Evolutionary conservation across 1,140 invertebrate species (phyloP), one percentile per base, ranked within the genome.

Genomic region (Pogonomyrmex barbatus): DNA sequence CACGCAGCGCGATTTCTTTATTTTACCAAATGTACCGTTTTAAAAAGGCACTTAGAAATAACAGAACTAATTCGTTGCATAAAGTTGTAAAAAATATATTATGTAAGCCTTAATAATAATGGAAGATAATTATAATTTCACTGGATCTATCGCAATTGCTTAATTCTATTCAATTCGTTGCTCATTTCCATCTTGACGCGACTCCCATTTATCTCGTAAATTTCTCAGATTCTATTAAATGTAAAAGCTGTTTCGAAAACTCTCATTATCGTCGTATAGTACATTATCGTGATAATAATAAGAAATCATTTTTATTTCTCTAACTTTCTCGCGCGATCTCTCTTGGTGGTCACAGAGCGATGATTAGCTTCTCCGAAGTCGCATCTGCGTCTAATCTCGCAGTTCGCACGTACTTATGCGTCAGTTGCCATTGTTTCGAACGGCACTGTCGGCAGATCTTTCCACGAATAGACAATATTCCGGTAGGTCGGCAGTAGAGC

Each of bases 401-500:
- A 82, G 84, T 88, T 90, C 84, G 76, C 89, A 88, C 89, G 89
- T 87, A 91, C 45, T 85, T 85, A 75, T 68, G 52, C 52, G 85
- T 67, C 78, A 42, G 52, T 68, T 83, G 63, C 84, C 50, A 91
- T 91, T 91, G 90, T 91, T 90, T 75, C 68, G 56, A 78, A 39
- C 76, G 82, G 77, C 73, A 83, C 65, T 65, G 82, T 71, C 63
- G 24, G 87, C n/a, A 56, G 70, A 91, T 91, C 87, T 91, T 91
- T 91, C 89, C 90, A 90, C 86, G 90, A 88, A 88, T 90, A 90
- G 88, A 90, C 77, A 88, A 89, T 90, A 90, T 90, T 90, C 79
- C 63, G 65, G 90, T 85, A 90, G 76, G 89, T 83, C 81, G 87
- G 71, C 62, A 10, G 63, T 50, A 73, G 67, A 84, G 82, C 60